Base-by-base conservation (phyloP, 2,113 vertebrate genomes). In the Tragelaphus strepsiceros region DNA sequence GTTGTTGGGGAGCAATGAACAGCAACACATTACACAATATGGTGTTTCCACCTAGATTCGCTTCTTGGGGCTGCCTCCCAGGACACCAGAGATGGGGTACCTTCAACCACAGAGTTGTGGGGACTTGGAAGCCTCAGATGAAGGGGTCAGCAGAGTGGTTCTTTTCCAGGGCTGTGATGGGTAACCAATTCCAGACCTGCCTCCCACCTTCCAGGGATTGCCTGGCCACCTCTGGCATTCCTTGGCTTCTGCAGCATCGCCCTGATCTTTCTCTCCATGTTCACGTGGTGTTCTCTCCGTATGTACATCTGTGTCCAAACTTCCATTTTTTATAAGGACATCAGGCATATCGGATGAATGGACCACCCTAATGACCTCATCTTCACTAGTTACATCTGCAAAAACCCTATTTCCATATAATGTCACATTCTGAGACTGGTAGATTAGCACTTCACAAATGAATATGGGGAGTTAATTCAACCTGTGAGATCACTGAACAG, bases 21-120 rank as follows among this genome's bases (percentile, higher is more conserved):
- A 10, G 3, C 5, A 6, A 4, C 28, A 5, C 26, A 2, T 22
- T 22, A 51, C 2, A 9, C 12, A 17, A 35, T 0, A 30, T 0
- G n/a, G 15, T 6, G 13, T 26, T 26, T 61, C 32, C 32, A 77
- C 35, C 14, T 24, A 28, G 1, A 6, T 62, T 26, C 1, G 1
- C 39, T 58, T 93, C 35, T n/a, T 49, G 16, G 49, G 39, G 46
- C 51, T 15, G n/a, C 46, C 1, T 51, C 58, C 16, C 67, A 22
- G 58, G 74, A 51, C 11, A 78, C 3, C 35, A 30, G 81, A 30
- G 43, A 30, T 10, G n/a, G 5, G 19, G 14, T 2, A 4, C 49
- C 19, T 80, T 30, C 21, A 46, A 17, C 43, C 43, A 71, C n/a
- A n/a, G 22, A 7, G 39, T 5, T 22, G 58, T n/a, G 16, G 22